Evolutionary conservation across 2,888 invertebrate genomes (phyloP), one percentile per base, ranked within the genome.

Genomic region (Malthinus seriepunctatus): DNA sequence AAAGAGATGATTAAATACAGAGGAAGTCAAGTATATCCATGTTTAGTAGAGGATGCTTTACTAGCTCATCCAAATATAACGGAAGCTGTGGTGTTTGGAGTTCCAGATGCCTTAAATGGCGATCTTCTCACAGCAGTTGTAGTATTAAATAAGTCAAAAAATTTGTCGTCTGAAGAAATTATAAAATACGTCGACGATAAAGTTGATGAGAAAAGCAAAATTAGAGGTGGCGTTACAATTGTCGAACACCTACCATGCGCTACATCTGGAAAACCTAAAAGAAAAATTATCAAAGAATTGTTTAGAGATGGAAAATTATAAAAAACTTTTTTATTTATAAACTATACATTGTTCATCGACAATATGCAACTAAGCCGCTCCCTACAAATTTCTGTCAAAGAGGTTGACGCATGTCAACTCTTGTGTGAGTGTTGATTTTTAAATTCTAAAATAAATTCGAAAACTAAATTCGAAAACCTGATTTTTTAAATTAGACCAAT

Each of bases 1-100:
- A 82, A 82, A 60, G 71, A 79, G 61, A 66, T 82, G 31, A 71
- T 82, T n/a, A 82, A 82, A 69, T 83, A 79, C 58, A 78, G 70
- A 60, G 76, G 71, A 50, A 72, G 79, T 71, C 81, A 81, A 66
- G 81, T 83, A 3, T 84, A 92, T 8, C 94, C 94, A 11, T 90
- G 92, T 0, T 91, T 93, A 73, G 74, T 94, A 15, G 94, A 94
- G 76, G 84, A 81, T 38, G 70, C 89, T 1, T 69, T 93, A 0
- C 82, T 87, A 55, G 81, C 83, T 23, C 89, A 91, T 75, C 88
- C 90, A 0, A 84, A 83, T 23, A 83, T 95, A 0, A 75, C 82
- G 10, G 93, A 93, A 68, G 91, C 88, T 0, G 93, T 89, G 0
- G 93, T 95, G 0, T 80, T 94, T 60, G 93, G 93, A 1, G 76